These are phyloP conservation scores for Phrixothrix hirtus DNA, from an alignment of 2,888 invertebrate genomes.

Conservation along the genomic window DNA sequence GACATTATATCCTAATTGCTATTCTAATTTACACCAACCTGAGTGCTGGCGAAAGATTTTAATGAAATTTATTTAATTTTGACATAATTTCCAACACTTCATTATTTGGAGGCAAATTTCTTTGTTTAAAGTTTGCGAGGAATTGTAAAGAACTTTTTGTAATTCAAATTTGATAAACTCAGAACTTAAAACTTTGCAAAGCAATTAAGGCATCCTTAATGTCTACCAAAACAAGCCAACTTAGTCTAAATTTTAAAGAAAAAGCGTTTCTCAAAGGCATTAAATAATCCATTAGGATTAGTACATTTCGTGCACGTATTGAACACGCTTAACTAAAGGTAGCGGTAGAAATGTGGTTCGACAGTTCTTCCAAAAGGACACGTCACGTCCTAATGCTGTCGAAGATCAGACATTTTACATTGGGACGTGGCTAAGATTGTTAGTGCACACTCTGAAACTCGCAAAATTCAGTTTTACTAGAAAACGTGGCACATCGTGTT, in stretches of 20 bases:
- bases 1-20: too few species aligned
- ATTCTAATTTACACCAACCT: too few species aligned
- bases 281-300: too few species aligned
- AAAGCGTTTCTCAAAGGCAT: too few species aligned
- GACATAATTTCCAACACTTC: too few species aligned
- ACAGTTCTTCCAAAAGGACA: conserved; percentile 18
- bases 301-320: too few species aligned
- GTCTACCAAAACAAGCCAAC: too few species aligned
- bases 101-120: neutral
- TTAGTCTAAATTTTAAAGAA: neutral
- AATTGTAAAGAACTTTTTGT: neutral
- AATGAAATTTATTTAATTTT: too few species aligned
- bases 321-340: conserved; percentile 8
- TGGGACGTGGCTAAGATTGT: conserved; percentile 21
- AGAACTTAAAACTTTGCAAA: neutral
- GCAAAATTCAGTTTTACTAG: conserved; percentile 14
- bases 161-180: neutral
- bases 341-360: conserved; percentile 20
- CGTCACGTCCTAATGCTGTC: conserved; percentile 25
- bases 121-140: neutral
- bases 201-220: neutral
- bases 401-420: conserved; percentile 21
- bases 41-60: too few species aligned
- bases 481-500: conserved; percentile 3
- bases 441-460: conserved; percentile 14